Evolutionary conservation across 2,113 vertebrate genomes (phyloP).

Genomic region (Columba livia): DNA sequence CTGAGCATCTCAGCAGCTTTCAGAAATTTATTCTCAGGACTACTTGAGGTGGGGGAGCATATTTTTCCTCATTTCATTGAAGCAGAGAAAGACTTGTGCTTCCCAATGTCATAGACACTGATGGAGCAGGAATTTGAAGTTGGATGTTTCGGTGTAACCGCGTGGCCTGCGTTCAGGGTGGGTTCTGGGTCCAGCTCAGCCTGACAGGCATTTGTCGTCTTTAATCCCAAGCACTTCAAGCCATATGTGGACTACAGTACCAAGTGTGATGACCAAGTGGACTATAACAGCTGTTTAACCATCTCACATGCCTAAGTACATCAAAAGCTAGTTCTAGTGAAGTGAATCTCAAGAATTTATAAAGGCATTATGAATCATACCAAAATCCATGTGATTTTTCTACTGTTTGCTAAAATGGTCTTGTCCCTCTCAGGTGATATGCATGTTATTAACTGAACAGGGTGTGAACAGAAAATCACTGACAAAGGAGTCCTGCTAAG

Average conservation of each 20-base stretch:
- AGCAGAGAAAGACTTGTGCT: neutral
- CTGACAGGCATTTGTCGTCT: neutral
- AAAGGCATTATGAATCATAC: neutral
- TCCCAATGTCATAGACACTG: neutral
- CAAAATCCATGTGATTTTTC: neutral
- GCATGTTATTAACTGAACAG: neutral
- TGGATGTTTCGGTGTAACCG: rapidly evolving
- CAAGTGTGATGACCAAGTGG: neutral
- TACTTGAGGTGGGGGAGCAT: neutral
- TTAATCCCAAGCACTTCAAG: neutral
- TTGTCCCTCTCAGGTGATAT: neutral
- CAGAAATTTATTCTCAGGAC: neutral
- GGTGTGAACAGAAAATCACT: neutral
- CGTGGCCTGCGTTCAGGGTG: neutral
- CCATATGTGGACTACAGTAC: neutral
- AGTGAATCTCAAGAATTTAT: neutral
- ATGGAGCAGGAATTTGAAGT: neutral
- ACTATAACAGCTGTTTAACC: neutral
- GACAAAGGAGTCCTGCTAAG: neutral
- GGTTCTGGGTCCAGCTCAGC: neutral
- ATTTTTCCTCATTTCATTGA: neutral
- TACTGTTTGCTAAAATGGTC: neutral
- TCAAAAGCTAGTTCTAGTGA: neutral
- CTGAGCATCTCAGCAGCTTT: neutral
- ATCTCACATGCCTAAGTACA: neutral